Evolutionary conservation across 1,140 invertebrate species (phyloP).

Genomic region (Procambarus virginalis): DNA sequence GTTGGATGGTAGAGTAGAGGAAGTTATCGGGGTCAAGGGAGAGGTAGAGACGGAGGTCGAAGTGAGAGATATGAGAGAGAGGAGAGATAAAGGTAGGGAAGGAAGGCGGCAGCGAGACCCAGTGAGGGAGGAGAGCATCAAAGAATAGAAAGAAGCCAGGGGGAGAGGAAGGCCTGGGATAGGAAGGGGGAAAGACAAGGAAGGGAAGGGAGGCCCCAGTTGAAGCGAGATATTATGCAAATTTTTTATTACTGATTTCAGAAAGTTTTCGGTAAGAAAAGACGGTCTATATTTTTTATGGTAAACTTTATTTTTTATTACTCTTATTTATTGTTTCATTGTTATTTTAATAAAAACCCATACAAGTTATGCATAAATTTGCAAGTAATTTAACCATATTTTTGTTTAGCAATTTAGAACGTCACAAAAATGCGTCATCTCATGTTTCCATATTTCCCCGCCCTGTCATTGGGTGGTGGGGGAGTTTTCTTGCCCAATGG

Average conservation of each 20-base stretch:
- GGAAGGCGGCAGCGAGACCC: not conserved
- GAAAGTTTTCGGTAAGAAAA: not conserved
- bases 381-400: no score
- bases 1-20: conserved; percentile 7
- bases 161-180: no score
- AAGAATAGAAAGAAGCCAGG: no score
- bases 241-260: conserved; percentile 37
- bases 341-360: no score
- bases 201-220: not conserved
- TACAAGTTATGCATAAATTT: no score
- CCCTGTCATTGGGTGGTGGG: conserved; percentile 2
- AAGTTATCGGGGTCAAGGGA: no score
- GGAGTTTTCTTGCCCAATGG: conserved; percentile 30
- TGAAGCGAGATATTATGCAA: conserved; percentile 9
- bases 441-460: conserved; percentile 37
- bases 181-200: not conserved
- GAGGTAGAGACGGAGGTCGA: not conserved
- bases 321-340: not conserved
- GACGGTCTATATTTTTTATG: not conserved
- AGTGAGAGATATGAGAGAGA: not conserved
- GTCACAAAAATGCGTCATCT: not conserved
- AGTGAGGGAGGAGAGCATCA: not conserved
- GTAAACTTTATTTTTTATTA: not conserved
- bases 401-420: no score
- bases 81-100: conserved; percentile 31